phyloP scores from a whole-genome alignment of 2,113 vertebrate species.

The Rhinolophus sinicus region DNA sequence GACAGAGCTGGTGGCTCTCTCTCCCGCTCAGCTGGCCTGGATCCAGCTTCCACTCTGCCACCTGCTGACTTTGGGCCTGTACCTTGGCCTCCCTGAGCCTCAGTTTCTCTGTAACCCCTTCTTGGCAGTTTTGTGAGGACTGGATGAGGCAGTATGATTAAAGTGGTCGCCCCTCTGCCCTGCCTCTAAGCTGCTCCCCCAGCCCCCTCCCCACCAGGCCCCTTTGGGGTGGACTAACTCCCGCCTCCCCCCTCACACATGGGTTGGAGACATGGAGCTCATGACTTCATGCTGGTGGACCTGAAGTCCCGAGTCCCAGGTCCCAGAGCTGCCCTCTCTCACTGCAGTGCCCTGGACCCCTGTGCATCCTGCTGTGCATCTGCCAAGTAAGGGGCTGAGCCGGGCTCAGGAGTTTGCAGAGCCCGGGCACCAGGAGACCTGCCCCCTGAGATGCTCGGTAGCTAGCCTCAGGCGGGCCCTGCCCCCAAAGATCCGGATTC shows the following conservation, averaged over 20 bases:
- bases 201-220: not conserved
- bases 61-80: not conserved
- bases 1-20: not conserved
- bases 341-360: not conserved
- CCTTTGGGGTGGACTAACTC: not conserved
- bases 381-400: not conserved
- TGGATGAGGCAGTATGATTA: accelerated
- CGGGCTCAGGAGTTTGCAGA: not conserved
- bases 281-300: accelerated
- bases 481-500: not conserved
- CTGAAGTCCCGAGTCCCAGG: not conserved
- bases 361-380: accelerated
- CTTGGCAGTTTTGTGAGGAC: not conserved
- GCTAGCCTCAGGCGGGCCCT: not conserved
- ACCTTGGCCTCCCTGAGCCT: not conserved
- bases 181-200: not conserved
- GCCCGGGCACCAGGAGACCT: too few relatives aligned
- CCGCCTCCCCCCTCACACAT: not conserved
- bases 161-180: not conserved
- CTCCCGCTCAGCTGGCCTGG: not conserved
- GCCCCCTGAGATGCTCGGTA: not conserved
- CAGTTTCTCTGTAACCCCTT: not conserved
- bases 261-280: accelerated
- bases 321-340: too few relatives aligned
- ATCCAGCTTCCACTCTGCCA: not conserved